Evolutionary conservation across 2,888 invertebrate species (phyloP), one percentile per base, ranked within the genome.

Genomic region (Parapristionchus giblindavisi): DNA sequence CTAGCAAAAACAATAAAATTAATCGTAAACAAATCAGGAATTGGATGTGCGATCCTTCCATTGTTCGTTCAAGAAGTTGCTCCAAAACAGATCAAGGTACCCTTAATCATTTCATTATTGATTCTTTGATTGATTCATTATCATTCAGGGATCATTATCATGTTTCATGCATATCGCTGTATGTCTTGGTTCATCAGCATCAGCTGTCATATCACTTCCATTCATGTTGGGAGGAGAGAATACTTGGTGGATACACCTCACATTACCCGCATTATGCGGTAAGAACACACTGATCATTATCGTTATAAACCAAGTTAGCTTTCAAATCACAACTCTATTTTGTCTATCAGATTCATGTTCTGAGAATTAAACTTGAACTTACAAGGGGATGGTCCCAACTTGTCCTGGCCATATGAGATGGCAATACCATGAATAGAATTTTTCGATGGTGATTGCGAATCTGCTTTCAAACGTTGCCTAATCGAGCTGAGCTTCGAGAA

Each of bases 141-240:
- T n/a, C n/a, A n/a, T n/a, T n/a, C n/a, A 79, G 76, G 82, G 83
- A 29, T 79, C 81, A 1, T 77, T 83, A 61, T 78, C 79, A 51
- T 83, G 83, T 61, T 85, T 83, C 54, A 79, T 86, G 24, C 86
- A 86, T 77, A 86, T 86, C 24, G 78, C 83, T 1, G 85, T 86
- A 0, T 84, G 84, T 75, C 79, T 84, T 32, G 86, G 86, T 6
- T 79, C 85, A 2, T 82, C 85, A 2, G 61, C 84, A 2, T 85
- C 80, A n/a, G 85, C 82, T 8, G 76, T 86, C 36, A 76, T 86
- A 43, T 85, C 85, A 5, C 76, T 86, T 11, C 80, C 81, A 14
- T 83, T 81, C 66, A 81, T 86, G 77, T 78, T 85, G 14, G 85
- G 85, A 24, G 75, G 75, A 24, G 72, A 73, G 0, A 58, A 74